Evolutionary conservation across 2,113 vertebrate species (phyloP).

Genomic region (Sterrhoptilus dennistouni): DNA sequence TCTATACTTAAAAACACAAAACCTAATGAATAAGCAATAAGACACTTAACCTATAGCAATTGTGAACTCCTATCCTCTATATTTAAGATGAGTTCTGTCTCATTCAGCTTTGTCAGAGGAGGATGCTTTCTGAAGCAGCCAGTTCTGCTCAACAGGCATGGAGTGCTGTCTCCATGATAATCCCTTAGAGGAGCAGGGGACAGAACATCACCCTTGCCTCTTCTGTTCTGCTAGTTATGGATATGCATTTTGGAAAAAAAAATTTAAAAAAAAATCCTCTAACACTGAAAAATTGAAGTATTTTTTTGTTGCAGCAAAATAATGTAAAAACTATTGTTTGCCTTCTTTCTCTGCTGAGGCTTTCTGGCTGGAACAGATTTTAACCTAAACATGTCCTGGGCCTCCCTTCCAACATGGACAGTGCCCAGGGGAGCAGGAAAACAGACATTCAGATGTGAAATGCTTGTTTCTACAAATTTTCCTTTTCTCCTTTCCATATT

Average conservation of each 20-base stretch:
- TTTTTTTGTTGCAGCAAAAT: not conserved
- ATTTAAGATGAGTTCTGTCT: not conserved
- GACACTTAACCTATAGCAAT: conserved; percentile 13
- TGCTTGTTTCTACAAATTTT: not conserved
- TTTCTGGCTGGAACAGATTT: not conserved
- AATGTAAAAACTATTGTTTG: not conserved
- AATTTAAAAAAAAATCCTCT: not conserved
- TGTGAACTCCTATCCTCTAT: not conserved
- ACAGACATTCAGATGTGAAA: not conserved
- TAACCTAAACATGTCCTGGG: not conserved
- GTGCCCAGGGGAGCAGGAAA: not conserved
- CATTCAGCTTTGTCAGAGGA: not conserved
- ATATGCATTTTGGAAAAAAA: not conserved
- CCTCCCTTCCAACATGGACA: not conserved
- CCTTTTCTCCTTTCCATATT: not conserved
- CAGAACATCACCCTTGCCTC: not conserved
- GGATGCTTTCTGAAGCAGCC: not conserved
- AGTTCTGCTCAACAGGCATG: not conserved
- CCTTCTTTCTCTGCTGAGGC: not conserved
- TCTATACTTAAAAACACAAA: conserved; percentile 13
- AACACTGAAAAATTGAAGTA: not conserved
- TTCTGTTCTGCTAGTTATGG: not conserved
- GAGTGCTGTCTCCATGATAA: not conserved
- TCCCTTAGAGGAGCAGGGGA: not conserved
- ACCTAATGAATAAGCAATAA: conserved; percentile 30